These are phyloP conservation scores for Pituophis catenifer DNA, from an alignment of 2,113 vertebrate species.

Conservation along the genomic window DNA sequence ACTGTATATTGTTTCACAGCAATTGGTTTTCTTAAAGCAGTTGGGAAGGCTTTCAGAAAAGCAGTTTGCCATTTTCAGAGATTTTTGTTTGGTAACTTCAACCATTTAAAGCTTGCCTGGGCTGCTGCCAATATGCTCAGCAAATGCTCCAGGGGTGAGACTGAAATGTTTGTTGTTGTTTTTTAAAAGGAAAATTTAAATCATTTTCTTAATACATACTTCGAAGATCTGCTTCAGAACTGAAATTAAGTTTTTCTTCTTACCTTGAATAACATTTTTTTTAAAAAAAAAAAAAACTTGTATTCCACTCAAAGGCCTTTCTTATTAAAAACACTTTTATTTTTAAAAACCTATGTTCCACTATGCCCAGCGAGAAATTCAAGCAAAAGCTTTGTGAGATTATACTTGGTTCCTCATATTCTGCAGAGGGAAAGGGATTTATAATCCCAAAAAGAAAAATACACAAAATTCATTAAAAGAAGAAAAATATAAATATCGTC, in stretches of 20 bases:
- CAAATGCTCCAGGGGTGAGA: neutral
- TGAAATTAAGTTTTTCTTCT: neutral
- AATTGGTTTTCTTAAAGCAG: conserved; percentile 25
- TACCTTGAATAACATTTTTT: neutral
- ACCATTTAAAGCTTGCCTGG: neutral
- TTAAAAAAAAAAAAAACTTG: neutral
- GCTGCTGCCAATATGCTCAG: neutral
- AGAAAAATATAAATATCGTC: neutral
- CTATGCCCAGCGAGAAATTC: neutral
- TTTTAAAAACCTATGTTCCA: neutral
- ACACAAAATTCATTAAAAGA: neutral
- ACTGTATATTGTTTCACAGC: neutral
- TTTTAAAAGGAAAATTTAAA: neutral
- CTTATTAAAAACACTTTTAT: neutral
- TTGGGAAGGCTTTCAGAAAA: neutral
- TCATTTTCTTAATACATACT: neutral
- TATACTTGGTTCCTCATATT: neutral
- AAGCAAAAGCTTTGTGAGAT: neutral
- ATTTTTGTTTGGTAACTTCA: neutral
- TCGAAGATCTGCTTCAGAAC: neutral
- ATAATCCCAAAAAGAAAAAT: neutral
- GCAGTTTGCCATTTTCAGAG: conserved; percentile 6
- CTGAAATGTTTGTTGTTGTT: neutral
- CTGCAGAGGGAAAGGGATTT: neutral
- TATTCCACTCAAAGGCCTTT: neutral